Conservation (phyloP, 2,113 vertebrate species). For the Tyto alba region DNA sequence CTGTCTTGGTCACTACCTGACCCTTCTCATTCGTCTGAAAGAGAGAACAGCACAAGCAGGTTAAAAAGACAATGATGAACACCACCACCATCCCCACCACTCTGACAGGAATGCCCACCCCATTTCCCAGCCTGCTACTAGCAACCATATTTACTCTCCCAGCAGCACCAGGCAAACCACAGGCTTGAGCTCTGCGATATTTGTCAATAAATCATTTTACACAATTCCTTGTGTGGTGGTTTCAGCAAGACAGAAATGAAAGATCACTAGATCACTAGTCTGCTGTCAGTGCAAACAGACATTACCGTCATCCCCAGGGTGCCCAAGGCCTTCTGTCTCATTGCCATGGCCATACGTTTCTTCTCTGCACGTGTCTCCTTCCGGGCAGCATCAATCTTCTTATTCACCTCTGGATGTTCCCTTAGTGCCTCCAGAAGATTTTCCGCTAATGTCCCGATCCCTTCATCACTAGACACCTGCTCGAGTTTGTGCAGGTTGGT, state of each 20-base stretch:
- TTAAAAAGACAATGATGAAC: neutral
- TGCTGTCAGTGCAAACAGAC: neutral
- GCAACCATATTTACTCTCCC: neutral
- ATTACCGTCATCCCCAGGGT: conserved; percentile 97
- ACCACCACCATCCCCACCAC: neutral
- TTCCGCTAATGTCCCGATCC: conserved; percentile 94
- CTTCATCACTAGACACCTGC: conserved; percentile 98
- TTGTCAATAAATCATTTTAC: neutral
- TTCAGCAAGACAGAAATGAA: neutral
- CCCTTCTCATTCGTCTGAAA: conserved; percentile 96
- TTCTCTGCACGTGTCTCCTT: conserved; percentile 95
- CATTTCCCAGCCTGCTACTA: neutral
- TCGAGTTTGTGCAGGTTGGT: conserved; percentile 97
- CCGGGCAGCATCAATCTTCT: conserved; percentile 95
- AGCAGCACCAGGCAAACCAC: neutral
- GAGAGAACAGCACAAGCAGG: neutral
- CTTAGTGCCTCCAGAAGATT: conserved; percentile 94
- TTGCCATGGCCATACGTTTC: conserved; percentile 99
- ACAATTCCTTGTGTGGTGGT: neutral
- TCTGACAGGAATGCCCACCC: neutral
- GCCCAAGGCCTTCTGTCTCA: conserved; percentile 97
- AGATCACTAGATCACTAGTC: neutral
- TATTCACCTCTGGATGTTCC: conserved; percentile 91
- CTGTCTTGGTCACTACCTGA: conserved; percentile 97
- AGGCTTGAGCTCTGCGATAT: neutral